phyloP scores from a whole-genome alignment of 2,888 invertebrate species.

The Neocrepidodera transversa region DNA sequence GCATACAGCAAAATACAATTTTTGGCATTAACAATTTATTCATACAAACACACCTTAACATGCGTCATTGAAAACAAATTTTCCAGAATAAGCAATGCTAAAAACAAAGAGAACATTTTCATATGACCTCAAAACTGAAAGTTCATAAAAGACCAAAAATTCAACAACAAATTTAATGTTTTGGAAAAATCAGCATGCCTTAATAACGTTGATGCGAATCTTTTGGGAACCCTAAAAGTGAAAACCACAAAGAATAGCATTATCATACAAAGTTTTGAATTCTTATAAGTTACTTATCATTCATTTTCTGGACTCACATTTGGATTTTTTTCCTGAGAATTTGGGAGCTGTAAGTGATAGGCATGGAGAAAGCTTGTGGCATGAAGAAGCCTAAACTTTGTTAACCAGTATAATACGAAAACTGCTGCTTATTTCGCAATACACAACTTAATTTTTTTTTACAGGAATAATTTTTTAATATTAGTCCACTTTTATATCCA shows the following conservation, averaged over 20 bases:
- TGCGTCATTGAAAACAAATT: too few relatives aligned
- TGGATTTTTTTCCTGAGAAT: too few relatives aligned
- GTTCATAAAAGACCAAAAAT: conserved; percentile 3
- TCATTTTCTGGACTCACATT: background rate
- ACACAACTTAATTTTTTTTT: too few relatives aligned
- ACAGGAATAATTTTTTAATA: too few relatives aligned
- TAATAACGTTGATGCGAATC: background rate
- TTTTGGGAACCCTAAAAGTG: background rate
- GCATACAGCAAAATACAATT: too few relatives aligned
- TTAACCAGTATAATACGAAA: too few relatives aligned
- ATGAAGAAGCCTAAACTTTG: too few relatives aligned
- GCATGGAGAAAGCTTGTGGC: too few relatives aligned
- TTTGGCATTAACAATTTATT: conserved; percentile 1
- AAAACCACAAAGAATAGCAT: background rate
- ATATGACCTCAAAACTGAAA: background rate
- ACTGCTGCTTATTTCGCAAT: too few relatives aligned
- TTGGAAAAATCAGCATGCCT: background rate
- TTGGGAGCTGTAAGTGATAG: too few relatives aligned
- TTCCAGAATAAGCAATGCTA: conserved; percentile 6
- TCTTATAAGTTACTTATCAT: background rate
- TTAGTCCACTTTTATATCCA: too few relatives aligned
- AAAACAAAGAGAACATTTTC: conserved; percentile 9
- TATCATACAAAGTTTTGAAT: background rate
- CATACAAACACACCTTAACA: too few relatives aligned
- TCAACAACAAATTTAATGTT: background rate